phyloP scores from a whole-genome alignment of 53 echinoderm and acorn worm genomes.

The Paracentrotus lividus region DNA sequence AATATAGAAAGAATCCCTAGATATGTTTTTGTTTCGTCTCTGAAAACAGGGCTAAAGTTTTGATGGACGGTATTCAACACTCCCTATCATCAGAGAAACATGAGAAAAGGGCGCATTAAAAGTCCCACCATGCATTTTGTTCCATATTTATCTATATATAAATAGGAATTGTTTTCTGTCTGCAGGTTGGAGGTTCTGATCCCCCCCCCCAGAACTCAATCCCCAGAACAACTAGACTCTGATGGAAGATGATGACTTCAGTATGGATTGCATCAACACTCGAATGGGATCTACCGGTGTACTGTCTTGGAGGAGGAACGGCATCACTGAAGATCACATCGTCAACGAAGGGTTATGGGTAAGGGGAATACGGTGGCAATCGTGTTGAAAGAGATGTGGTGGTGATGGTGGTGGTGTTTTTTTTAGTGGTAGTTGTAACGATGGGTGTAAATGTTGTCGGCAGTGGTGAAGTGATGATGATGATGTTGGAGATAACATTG shows the following conservation, averaged over 20 bases:
- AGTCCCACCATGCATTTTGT: too few species aligned
- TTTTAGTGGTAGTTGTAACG: too few species aligned
- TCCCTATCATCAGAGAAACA: too few species aligned
- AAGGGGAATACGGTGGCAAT: neutral
- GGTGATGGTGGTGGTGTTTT: neutral
- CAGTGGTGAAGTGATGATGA: neutral
- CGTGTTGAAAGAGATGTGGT: neutral
- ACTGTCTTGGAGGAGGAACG: constrained; percentile 40
- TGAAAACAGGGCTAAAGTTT: too few species aligned
- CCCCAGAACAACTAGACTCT: constrained; percentile 68
- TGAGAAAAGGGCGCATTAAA: too few species aligned
- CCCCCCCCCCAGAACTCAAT: constrained; percentile 78
- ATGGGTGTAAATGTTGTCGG: too few species aligned
- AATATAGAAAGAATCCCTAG: too few species aligned
- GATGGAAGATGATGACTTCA: neutral
- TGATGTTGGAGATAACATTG: neutral
- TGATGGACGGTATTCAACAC: too few species aligned
- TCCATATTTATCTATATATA: too few species aligned
- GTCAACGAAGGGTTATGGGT: constrained; percentile 30
- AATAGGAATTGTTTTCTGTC: neutral
- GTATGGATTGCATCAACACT: constrained; percentile 53
- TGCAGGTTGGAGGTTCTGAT: constrained; percentile 71
- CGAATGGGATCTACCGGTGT: neutral
- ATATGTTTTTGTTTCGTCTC: too few species aligned
- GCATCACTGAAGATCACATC: constrained; percentile 18